Conservation (phyloP, 2,797 vertebrate species). For the Ctenopoma multispine region DNA sequence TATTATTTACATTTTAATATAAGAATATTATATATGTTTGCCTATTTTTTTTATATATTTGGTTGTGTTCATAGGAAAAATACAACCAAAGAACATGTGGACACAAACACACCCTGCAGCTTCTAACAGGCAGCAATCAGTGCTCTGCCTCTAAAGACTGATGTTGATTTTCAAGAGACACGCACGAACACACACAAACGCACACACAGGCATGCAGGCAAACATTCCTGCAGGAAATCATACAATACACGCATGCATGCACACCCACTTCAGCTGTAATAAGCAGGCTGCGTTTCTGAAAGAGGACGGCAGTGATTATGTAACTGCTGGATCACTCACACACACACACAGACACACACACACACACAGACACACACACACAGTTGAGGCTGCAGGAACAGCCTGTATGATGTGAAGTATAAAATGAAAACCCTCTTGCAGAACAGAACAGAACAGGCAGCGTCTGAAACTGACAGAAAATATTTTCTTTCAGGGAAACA, state of each 20-base stretch:
- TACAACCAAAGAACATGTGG: neutral
- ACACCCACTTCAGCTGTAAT: constrained; percentile 67
- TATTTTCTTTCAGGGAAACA: neutral
- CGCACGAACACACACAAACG: neutral
- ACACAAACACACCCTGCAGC: constrained; percentile 33
- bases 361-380: constrained; percentile 35
- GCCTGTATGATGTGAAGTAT: constrained; percentile 30
- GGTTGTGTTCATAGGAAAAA: too few relatives aligned
- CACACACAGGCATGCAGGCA: constrained; percentile 17
- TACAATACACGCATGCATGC: constrained; percentile 47
- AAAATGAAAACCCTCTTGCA: constrained; percentile 28
- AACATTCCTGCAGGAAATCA: constrained; percentile 49
- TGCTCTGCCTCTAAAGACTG: neutral
- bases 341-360: constrained; percentile 34
- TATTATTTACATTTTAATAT: too few relatives aligned
- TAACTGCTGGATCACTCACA: constrained; percentile 59
- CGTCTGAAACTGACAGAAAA: neutral
- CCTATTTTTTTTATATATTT: too few relatives aligned
- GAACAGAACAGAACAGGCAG: constrained; percentile 11
- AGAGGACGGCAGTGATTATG: constrained; percentile 66
- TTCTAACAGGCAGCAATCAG: constrained; percentile 4
- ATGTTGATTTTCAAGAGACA: neutral
- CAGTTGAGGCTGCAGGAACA: constrained; percentile 29
- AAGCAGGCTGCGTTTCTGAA: constrained; percentile 62
- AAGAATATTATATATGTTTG: too few relatives aligned